phyloP scores from a whole-genome alignment of 1,140 invertebrate species.

The Philaenus spumarius region DNA sequence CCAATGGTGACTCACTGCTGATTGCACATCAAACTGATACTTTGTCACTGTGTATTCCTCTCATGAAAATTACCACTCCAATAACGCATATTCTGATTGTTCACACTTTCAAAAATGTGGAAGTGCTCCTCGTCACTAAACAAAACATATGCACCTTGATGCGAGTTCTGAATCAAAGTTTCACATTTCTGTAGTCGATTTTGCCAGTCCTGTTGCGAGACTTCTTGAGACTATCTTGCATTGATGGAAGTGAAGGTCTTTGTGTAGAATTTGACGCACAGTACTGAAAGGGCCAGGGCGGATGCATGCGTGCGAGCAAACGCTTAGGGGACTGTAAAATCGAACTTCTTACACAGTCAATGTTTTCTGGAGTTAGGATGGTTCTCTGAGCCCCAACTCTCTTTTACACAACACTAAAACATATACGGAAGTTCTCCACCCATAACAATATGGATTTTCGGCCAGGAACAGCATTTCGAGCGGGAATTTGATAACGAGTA shows the following conservation, averaged over 20 bases:
- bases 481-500: too few species aligned
- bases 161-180: not conserved
- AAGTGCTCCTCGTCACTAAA: slow-evolving; percentile 10
- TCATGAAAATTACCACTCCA: slow-evolving; percentile 3
- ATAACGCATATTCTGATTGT: not conserved
- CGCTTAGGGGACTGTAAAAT: not conserved
- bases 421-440: too few species aligned
- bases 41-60: slow-evolving; percentile 8
- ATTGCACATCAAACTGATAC: slow-evolving; percentile 16
- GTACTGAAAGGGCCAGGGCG: not conserved
- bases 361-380: too few species aligned
- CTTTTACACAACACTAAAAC: too few species aligned
- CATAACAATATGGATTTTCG: too few species aligned
- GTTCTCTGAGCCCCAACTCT: too few species aligned
- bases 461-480: too few species aligned
- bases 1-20: slow-evolving; percentile 12
- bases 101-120: not conserved
- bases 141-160: not conserved
- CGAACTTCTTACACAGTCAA: not conserved
- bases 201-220: not conserved
- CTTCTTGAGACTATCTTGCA: not conserved
- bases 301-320: not conserved
- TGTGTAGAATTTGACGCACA: not conserved
- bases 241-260: not conserved
- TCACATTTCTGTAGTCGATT: not conserved